Percentiles rank a stretch among this genome's conserved stretches.
These are phyloP conservation scores for Nyctibius bracteatus DNA, from an alignment of 2,113 vertebrate genomes.

Conservation along the genomic window DNA sequence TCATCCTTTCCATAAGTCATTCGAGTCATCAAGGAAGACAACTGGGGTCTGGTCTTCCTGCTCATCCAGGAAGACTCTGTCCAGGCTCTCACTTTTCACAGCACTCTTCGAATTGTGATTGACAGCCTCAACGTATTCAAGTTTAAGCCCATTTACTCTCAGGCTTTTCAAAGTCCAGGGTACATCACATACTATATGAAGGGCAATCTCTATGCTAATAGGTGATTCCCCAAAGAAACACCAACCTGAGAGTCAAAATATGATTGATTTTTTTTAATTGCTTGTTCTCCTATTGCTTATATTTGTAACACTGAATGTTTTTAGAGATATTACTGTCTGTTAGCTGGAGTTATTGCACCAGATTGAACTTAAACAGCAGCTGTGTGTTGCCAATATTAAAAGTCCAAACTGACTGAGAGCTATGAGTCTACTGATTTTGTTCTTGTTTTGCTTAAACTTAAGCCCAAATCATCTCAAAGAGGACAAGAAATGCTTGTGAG, in stretches of 20 bases:
- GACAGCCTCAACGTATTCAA: background rate
- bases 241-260: background rate
- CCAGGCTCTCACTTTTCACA: background rate
- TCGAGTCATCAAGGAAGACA: background rate
- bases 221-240: background rate
- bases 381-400: background rate
- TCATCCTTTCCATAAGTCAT: background rate
- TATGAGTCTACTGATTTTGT: background rate
- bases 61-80: background rate
- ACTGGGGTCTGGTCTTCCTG: background rate
- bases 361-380: conserved; percentile 10
- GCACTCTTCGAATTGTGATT: background rate
- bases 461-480: background rate
- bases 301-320: background rate
- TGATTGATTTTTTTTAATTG: background rate
- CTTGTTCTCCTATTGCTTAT: background rate
- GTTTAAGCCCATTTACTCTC: background rate
- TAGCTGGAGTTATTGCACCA: background rate
- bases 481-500: background rate
- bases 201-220: background rate
- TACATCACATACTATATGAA: background rate
- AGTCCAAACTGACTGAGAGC: background rate
- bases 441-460: background rate
- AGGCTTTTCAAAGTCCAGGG: background rate
- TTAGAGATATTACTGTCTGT: background rate